Evolutionary conservation across 2,113 vertebrate genomes (phyloP).

Genomic region (Damaliscus lunatus): DNA sequence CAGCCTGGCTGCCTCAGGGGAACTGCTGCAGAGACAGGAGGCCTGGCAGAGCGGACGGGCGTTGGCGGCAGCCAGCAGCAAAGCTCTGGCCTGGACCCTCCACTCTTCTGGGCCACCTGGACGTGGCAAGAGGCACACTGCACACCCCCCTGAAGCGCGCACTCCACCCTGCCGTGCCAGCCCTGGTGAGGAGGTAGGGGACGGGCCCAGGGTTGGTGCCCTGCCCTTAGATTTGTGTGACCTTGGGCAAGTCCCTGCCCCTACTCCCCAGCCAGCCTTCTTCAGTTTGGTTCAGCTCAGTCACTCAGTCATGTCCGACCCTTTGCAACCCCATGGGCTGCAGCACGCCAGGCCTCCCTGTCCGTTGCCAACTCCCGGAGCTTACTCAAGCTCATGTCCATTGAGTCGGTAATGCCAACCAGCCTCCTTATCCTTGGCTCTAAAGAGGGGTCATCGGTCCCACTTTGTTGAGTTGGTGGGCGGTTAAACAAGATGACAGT

Average conservation of each 20-base stretch:
- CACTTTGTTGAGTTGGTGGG: not conserved
- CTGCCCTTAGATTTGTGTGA: not conserved
- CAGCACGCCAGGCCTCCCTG: not conserved
- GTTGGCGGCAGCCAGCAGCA: fast-evolving
- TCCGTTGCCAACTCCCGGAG: not conserved
- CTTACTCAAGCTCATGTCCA: not conserved
- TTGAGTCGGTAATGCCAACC: not conserved
- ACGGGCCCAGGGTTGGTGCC: not conserved
- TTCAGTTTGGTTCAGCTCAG: not conserved
- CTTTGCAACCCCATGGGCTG: not conserved
- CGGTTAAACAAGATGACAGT: not conserved
- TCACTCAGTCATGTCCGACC: not conserved
- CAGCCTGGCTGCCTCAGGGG: not conserved
- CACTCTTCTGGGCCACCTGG: too few relatives aligned
- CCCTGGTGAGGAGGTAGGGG: not conserved
- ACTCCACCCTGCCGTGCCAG: not conserved
- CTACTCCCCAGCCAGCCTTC: not conserved
- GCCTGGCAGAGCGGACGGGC: not conserved
- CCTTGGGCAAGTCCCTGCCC: not conserved
- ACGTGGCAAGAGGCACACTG: not conserved
- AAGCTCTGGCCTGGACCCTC: too few relatives aligned
- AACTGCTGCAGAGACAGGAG: not conserved
- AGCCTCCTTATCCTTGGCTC: not conserved
- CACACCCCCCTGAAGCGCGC: not conserved
- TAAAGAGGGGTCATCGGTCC: not conserved